Base-by-base conservation (phyloP, 2,797 vertebrate genomes). In the Fundulus diaphanus region DNA sequence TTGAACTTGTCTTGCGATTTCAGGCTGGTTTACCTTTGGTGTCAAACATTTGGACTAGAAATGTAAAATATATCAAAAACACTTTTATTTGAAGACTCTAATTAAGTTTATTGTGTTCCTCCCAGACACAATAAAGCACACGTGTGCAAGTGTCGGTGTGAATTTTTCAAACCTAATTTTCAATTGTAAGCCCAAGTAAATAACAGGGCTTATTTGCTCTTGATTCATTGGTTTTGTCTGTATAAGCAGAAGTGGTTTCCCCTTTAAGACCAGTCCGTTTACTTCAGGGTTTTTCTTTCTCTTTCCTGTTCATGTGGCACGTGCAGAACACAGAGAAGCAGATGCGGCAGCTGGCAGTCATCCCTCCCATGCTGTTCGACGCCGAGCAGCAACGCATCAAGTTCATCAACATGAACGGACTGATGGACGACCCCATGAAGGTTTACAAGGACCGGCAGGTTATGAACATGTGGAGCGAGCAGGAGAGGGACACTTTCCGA, bases 391-490 rank as follows among this genome's bases (percentile, higher is more conserved):
- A 98, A 82, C 95, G 98, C 59, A 98, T 99, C 90, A 99, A 98
- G 92, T 99, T 99, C 87, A 98, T 99, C 90, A 99, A 99, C 90
- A 99, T 99, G 98, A 99, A 99, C 5, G 98, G 98, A 1, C 89
- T 99, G 84, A 99, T 99, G 98, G 98, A 96, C 11, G 98, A 99
- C 87, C 98, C 98, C 76, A 99, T 99, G 98, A 99, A 98, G 86
- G 95, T 99, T 88, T 98, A 99, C 94, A 99, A 99, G 92, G 97
- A 98, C 61, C 96, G 98, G 24, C 98, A 99, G 92, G 98, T 99
- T 88, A 98, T 99, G 97, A 99, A 99, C 78, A 97, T 99, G 94
- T 99, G 98, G 98, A 98, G 97, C 1, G 98, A 99, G 90, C 97
- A 99, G 0, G 98, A 99, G 88, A 99, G 99, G 88, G 98, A 99